phyloP scores from a whole-genome alignment of 2,888 invertebrate genomes.

The Baronia brevicornis region DNA sequence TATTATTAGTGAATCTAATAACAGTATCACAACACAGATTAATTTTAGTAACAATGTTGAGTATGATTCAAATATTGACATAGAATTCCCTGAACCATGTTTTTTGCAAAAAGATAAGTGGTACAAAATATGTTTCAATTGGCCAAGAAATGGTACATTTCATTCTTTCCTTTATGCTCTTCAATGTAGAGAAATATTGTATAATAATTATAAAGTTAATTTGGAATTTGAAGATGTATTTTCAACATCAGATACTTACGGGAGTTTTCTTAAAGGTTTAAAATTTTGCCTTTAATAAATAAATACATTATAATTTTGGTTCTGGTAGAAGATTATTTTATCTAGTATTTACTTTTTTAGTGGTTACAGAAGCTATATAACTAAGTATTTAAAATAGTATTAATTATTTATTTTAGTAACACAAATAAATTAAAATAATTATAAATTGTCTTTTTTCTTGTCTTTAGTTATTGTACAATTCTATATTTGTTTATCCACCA shows the following conservation, averaged over 20 bases:
- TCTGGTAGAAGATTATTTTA: conserved; percentile 3
- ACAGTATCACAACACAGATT: conserved; percentile 44
- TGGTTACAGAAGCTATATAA: conserved; percentile 1
- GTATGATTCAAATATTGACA: conserved; percentile 58
- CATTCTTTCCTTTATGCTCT: conserved; percentile 53
- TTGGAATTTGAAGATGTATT: conserved; percentile 63
- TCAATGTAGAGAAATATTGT: conserved; percentile 49
- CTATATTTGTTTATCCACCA: too few species aligned
- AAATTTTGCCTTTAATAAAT: conserved; percentile 55
- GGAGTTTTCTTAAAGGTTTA: conserved; percentile 60
- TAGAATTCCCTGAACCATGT: conserved; percentile 56
- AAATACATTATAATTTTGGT: conserved; percentile 2
- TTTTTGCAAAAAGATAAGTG: conserved; percentile 58
- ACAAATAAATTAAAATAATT: background rate
- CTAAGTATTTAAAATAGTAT: background rate
- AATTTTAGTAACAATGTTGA: conserved; percentile 54
- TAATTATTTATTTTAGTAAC: conserved; percentile 2
- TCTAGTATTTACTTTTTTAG: conserved; percentile 2
- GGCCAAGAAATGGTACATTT: conserved; percentile 44
- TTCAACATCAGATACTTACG: conserved; percentile 36
- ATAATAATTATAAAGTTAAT: conserved; percentile 43
- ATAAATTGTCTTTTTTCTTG: too few species aligned
- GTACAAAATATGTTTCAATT: conserved; percentile 59
- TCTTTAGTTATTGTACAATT: too few species aligned
- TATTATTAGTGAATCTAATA: conserved; percentile 48